Evolutionary conservation across 2,888 invertebrate genomes (phyloP), one percentile per base, ranked within the genome.

Genomic region (Helleia helle): DNA sequence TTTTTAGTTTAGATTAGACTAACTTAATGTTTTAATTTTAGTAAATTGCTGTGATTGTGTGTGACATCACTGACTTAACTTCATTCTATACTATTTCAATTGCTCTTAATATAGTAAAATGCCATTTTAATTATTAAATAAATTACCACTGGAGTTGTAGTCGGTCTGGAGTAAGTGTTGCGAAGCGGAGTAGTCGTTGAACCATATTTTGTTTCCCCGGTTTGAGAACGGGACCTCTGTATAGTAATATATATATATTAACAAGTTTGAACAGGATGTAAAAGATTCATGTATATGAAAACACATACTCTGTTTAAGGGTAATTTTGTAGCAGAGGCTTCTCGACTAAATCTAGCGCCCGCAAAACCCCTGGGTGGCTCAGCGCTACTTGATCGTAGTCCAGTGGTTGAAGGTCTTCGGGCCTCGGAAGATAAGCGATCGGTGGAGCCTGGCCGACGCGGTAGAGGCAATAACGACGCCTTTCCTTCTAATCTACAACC

Each of bases 211-310:
- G 42, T 26, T 2, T 79, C 77, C 1, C 63, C 59, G 46, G 74
- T 75, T 42, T 83, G 83, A 0, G 80, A 75, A 1, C 72, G 60
- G 2, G 83, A 72, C 37, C 74, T 65, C 81, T 83, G 55, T 1
- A n/a, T n/a, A n/a, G n/a, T n/a, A n/a, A n/a, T n/a, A n/a, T n/a
- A n/a, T n/a, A n/a, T n/a, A n/a, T n/a, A n/a, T n/a, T n/a, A n/a
- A n/a, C n/a, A n/a, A n/a, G n/a, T n/a, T n/a, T n/a, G n/a, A n/a
- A n/a, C 17, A 15, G 24, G 25, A 13, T 18, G 11, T 31, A 5
- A 41, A 26, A 22, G 7, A 27, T 36, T 38, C 36, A 29, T 6
- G n/a, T n/a, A n/a, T 9, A 7, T 11, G 18, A 24, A n/a, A 26
- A 37, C 28, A 43, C 63, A 51, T 54, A 80, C 81, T 42, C 57